Evolutionary conservation across 2,888 invertebrate species (phyloP), one percentile per base, ranked within the genome.

Genomic region (Euproctis similis): DNA sequence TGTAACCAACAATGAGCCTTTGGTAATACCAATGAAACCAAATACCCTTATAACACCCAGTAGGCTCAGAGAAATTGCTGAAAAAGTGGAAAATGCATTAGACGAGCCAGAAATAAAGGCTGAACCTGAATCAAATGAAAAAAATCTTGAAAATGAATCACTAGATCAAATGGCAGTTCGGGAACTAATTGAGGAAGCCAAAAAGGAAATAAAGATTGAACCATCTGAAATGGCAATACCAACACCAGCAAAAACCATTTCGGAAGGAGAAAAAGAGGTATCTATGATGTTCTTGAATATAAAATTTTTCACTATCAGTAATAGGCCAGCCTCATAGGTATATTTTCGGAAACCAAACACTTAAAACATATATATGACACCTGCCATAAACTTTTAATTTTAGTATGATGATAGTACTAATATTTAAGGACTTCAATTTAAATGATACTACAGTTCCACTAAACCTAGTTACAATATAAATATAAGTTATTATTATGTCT

Each of bases 131-230:
- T 12, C 14, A n/a, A 14, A 25, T 18, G 66, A 72, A 26, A 41
- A 28, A 5, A 14, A 24, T 24, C 38, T 56, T 5, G 51, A 60
- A 40, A 67, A 65, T 68, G 76, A 61, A 52, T 65, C 70, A 0
- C 34, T 81, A 12, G 93, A 94, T 34, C 89, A 92, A 61, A 87
- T 90, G 63, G 94, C 93, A 10, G 89, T 90, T 0, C 82, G 88
- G 37, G 93, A 94, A 72, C 72, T 95, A 16, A 55, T 94, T 23
- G 85, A 87, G 42, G 90, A 89, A 53, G 69, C 85, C 1, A 75
- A 73, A 12, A 74, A 81, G 17, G 53, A 64, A 12, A 64, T 78
- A 8, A 72, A 64, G 42, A 52, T 65, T 1, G 72, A 81, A 23
- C 49, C 49, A 2, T 58, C 70, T 26, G 52, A 67, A 4, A 59